Evolutionary conservation across 2,113 vertebrate species (phyloP), one percentile per base, ranked within the genome.

Genomic region (Charadrius vociferus): DNA sequence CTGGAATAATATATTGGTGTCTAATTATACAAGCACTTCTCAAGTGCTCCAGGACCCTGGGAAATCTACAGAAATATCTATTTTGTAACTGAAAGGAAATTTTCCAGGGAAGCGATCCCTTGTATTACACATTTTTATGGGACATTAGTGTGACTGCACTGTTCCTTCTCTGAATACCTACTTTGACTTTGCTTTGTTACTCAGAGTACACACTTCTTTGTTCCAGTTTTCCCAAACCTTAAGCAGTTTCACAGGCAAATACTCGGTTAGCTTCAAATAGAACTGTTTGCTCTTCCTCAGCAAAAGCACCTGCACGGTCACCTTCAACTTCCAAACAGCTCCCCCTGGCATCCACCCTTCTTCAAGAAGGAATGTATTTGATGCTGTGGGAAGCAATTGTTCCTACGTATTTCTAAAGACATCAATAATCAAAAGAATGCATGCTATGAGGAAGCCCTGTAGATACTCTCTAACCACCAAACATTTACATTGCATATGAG

Each of bases 391-490:
- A 93, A 93, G 79, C 89, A 93, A 85, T 83, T 87, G 70, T 52
- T 88, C 68, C 81, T 91, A 37, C 41, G 24, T 74, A 83, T 55
- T 90, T 97, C 75, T 96, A 34, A 95, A 88, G 78, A 91, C 1
- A 6, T 62, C 88, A 96, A 94, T 96, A 97, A 96, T 65, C 82
- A 94, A 95, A 94, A 93, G 93, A 95, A 95, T 86, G 86, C 52
- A 58, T 39, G 85, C 89, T 94, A 95, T 91, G 96, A 96, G 85
- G 91, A 92, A 95, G 75, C 81, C 91, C 82, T 95, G 84, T 75
- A 95, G 91, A 96, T 58, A 95, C 20, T 26, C 61, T 62, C 80
- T 73, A 94, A 88, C 85, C 55, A 88, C 59, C 43, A 66, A 83
- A 58, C 27, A 83, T 80, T 66, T 74, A 83, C 68, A 81, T 14